Evolutionary conservation across 2,113 vertebrate genomes (phyloP).

Genomic region (Jaculus jaculus): DNA sequence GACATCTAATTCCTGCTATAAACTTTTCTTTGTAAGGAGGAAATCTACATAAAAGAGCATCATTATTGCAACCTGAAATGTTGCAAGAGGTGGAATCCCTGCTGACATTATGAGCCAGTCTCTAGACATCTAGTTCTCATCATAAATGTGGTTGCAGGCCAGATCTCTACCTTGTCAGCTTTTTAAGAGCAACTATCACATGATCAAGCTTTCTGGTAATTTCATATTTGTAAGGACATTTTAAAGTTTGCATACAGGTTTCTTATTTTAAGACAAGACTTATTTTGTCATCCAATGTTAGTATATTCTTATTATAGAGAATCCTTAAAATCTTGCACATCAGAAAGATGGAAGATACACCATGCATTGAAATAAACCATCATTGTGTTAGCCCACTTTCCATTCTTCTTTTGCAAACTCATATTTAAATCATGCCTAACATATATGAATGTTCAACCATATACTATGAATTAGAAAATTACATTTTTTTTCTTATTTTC

Average conservation of each 20-base stretch:
- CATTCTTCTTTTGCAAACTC: neutral
- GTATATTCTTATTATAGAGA: slow-evolving; percentile 6
- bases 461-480: neutral
- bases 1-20: neutral
- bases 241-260: neutral
- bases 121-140: neutral
- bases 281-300: neutral
- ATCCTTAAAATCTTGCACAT: neutral
- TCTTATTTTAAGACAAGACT: no score
- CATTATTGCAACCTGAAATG: neutral
- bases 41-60: neutral
- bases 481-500: neutral
- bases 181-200: neutral
- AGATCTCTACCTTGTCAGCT: neutral
- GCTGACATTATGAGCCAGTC: neutral
- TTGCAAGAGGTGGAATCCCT: neutral
- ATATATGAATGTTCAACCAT: neutral
- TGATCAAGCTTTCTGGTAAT: neutral
- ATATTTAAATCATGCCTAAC: neutral
- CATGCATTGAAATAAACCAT: neutral
- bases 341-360: neutral
- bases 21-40: neutral
- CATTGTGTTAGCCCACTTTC: neutral
- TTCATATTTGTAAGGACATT: slow-evolving; percentile 1
- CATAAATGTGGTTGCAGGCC: neutral